A percentile compares a stretch with the other conserved stretches of the same genome.
These are phyloP conservation scores for Eucriotettix oculatus DNA, from an alignment of 2,888 invertebrate species.

Conservation along the genomic window DNA sequence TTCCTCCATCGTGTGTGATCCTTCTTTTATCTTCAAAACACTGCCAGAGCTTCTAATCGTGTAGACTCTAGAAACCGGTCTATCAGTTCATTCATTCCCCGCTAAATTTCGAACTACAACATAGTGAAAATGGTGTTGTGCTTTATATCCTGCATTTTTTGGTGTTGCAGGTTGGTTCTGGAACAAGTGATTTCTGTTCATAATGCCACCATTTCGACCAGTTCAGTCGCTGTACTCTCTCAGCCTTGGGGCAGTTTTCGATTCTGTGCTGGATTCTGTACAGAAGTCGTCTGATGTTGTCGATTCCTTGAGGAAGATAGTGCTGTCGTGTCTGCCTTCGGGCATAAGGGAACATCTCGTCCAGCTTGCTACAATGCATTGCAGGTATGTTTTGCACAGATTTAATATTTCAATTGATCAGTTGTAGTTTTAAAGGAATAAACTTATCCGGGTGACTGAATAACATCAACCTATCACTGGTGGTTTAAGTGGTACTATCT, in stretches of 20 bases:
- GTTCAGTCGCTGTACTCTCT: conserved; percentile 12
- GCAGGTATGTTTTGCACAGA: conserved; percentile 6
- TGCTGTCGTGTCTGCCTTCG: conserved; percentile 12
- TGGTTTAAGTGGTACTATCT: too few relatives aligned
- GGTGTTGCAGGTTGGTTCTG: too few relatives aligned
- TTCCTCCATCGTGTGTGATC: too few relatives aligned
- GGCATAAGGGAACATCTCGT: conserved; percentile 17
- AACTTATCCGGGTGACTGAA: background rate
- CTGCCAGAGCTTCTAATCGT: too few relatives aligned
- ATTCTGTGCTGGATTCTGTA: background rate
- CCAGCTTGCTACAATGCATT: conserved; percentile 13
- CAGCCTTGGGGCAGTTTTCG: conserved; percentile 5
- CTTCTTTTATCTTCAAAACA: too few relatives aligned
- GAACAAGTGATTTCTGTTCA: background rate
- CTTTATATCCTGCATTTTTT: too few relatives aligned
- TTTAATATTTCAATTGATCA: background rate
- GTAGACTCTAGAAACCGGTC: too few relatives aligned
- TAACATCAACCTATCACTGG: too few relatives aligned
- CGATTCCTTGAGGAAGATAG: conserved; percentile 5
- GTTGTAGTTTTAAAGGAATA: background rate
- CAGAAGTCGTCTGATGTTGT: conserved; percentile 6
- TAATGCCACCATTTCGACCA: conserved; percentile 13
- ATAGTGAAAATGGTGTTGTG: too few relatives aligned
- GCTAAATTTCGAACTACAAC: too few relatives aligned
- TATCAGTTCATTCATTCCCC: too few relatives aligned